Conservation (phyloP, 2,797 vertebrate genomes). For the Sardinella longiceps region DNA sequence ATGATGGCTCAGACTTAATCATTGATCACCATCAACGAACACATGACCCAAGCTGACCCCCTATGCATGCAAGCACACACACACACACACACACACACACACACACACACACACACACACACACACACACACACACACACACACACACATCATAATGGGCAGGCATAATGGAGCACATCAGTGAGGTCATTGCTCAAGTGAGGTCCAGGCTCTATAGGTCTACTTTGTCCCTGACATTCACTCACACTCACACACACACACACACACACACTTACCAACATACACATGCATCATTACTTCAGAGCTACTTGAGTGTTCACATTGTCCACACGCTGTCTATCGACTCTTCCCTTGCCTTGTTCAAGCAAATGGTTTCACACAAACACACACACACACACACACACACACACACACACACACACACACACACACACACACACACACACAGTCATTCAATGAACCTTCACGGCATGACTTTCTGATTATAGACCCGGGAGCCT, state of each 20-base stretch:
- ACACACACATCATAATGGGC: too few relatives aligned
- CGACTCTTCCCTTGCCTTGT: not conserved
- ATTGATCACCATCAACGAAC: not conserved
- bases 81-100: not conserved
- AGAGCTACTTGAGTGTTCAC: not conserved
- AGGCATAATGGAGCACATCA: not conserved
- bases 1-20: not conserved
- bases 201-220: not conserved
- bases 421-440: not conserved
- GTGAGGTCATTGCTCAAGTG: not conserved
- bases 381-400: constrained; percentile 26
- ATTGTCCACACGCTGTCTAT: not conserved
- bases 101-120: not conserved
- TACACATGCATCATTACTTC: not conserved
- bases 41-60: not conserved
- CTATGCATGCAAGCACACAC: not conserved
- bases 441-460: not conserved
- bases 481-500: not conserved
- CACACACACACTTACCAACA: not conserved
- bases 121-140: not conserved
- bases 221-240: not conserved
- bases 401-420: too few relatives aligned
- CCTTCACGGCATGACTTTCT: not conserved
- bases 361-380: not conserved
- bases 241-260: constrained; percentile 1